phyloP scores from a whole-genome alignment of 2,113 vertebrate species.

The Protomyctophum bolini region DNA sequence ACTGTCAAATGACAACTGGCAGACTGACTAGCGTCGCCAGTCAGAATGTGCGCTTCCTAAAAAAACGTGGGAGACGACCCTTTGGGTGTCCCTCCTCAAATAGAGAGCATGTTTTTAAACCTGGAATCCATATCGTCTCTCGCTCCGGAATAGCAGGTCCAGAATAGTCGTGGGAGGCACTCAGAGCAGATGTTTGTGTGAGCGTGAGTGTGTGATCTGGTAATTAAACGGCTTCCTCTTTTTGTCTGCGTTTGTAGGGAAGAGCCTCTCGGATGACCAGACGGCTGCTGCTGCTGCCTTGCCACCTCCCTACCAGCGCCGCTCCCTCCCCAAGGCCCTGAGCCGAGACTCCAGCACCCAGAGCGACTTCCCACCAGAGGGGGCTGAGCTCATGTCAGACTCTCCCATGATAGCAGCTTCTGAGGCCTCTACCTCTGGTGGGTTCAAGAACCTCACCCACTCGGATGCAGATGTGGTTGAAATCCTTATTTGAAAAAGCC shows the following conservation, averaged over 20 bases:
- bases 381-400: conserved; percentile 35
- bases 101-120: conserved; percentile 65
- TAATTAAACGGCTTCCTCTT: conserved; percentile 61
- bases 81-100: conserved; percentile 47
- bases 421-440: conserved; percentile 54
- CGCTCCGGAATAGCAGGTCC: conserved; percentile 72
- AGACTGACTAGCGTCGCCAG: conserved; percentile 49
- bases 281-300: conserved; percentile 53
- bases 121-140: conserved; percentile 69
- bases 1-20: conserved; percentile 61
- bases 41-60: conserved; percentile 70
- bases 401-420: conserved; percentile 3
- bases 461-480: conserved; percentile 72
- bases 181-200: conserved; percentile 63
- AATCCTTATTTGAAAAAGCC: conserved; percentile 76
- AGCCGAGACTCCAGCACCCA: conserved; percentile 89
- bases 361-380: conserved; percentile 69
- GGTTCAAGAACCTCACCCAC: conserved; percentile 49
- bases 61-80: conserved; percentile 50
- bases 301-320: conserved; percentile 38
- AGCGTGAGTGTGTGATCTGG: conserved; percentile 34
- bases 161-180: conserved; percentile 73
- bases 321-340: conserved; percentile 63
- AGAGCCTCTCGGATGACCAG: conserved; percentile 78
- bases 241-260: conserved; percentile 71